These are phyloP conservation scores for Pangasius djambal DNA, from an alignment of 2,797 vertebrate genomes.

Conservation along the genomic window DNA sequence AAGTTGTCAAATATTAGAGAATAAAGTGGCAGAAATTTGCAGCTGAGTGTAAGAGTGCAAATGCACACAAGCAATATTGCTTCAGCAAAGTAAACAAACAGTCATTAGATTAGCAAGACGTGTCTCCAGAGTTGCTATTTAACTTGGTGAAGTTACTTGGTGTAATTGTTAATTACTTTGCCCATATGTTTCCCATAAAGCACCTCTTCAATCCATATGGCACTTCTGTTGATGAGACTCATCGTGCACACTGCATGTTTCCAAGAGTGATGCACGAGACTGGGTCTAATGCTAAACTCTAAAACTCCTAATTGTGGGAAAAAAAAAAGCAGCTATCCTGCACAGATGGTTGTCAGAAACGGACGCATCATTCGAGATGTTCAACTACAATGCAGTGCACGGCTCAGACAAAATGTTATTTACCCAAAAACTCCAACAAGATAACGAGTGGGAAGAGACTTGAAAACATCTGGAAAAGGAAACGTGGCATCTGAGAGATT, in stretches of 20 bases:
- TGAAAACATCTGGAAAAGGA: conserved; percentile 56
- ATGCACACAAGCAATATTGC: background rate
- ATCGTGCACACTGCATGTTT: conserved; percentile 24
- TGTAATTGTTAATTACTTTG: conserved; percentile 52
- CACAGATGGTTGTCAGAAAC: conserved; percentile 60
- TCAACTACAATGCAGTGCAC: conserved; percentile 36
- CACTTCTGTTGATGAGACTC: conserved; percentile 42
- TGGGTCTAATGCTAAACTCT: conserved; percentile 44
- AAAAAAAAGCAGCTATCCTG: conserved; percentile 30
- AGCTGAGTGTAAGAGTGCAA: background rate
- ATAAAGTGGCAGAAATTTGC: background rate
- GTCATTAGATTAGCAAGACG: conserved; percentile 28
- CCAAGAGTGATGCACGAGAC: conserved; percentile 23
- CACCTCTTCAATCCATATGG: conserved; percentile 55
- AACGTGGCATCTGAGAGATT: conserved; percentile 43
- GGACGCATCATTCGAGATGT: conserved; percentile 33
- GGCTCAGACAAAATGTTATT: conserved; percentile 30
- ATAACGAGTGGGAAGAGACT: conserved; percentile 33
- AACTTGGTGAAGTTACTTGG: conserved; percentile 48
- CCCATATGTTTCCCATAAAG: conserved; percentile 52
- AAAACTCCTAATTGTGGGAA: conserved; percentile 53
- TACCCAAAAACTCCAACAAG: conserved; percentile 31
- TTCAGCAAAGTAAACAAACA: conserved; percentile 9
- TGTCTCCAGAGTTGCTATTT: conserved; percentile 28
- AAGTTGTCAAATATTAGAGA: background rate